Percentiles rank a stretch among this genome's conserved stretches.
Conservation (phyloP, 2,113 vertebrate genomes). For the Phaethon lepturus region DNA sequence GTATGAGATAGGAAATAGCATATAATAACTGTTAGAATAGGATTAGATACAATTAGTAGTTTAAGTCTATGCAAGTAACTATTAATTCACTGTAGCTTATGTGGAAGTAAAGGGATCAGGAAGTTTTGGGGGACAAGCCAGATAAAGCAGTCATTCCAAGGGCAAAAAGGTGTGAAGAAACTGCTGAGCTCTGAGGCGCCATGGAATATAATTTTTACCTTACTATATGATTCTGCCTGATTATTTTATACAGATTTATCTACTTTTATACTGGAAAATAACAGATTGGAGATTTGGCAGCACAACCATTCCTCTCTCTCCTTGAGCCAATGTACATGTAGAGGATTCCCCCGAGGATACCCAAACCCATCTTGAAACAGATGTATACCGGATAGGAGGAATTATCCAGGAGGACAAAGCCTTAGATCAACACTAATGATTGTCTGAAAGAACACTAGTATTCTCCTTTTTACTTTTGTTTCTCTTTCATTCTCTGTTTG, state of each 20-base stretch:
- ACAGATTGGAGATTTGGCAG: not conserved
- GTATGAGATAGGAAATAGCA: not conserved
- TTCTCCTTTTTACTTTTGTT: not conserved
- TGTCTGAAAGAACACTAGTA: not conserved
- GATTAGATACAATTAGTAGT: not conserved
- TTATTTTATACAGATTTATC: not conserved
- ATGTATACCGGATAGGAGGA: not conserved
- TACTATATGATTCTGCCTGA: not conserved
- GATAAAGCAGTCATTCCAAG: not conserved
- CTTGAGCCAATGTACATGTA: accelerated
- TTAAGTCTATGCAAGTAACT: not conserved
- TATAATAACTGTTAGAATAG: not conserved
- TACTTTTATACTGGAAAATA: not conserved
- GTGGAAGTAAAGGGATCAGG: not conserved
- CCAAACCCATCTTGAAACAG: not conserved
- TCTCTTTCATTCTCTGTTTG: not conserved
- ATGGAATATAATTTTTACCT: not conserved
- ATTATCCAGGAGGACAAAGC: too few relatives aligned
- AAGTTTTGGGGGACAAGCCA: not conserved
- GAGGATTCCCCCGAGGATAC: not conserved
- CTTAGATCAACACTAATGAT: not conserved
- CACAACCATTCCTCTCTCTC: not conserved
- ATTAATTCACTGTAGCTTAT: not conserved
- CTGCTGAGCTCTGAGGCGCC: not conserved
- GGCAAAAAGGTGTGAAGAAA: not conserved